Evolutionary conservation across 2,888 invertebrate genomes (phyloP), one percentile per base, ranked within the genome.

Genomic region (Frankliniella fusca): DNA sequence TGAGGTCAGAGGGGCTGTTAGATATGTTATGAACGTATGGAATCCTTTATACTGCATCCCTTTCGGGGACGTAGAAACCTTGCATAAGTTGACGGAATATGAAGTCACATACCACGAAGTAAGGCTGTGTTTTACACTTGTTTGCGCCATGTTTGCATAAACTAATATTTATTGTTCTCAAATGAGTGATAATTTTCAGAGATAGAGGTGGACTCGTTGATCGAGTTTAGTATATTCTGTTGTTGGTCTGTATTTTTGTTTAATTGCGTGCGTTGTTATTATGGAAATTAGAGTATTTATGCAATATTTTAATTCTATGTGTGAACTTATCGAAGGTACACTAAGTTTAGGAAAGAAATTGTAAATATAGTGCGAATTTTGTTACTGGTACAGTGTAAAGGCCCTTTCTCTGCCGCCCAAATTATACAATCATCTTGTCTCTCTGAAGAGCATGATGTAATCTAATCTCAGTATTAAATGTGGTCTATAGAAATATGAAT

Each of bases 211-310:
- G 70, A 27, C 70, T 76, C 70, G 70, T 76, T 76, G 70, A 76
- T 76, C 70, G 70, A 76, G 70, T 27, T 5, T 76, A 76, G n/a
- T 27, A 23, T 27, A 76, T 76, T 23, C 9, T 76, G 70, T 76
- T 76, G 70, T 76, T 76, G 11, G 70, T 76, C 70, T 76, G n/a
- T 76, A 76, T 76, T 76, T 76, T 76, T 76, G 70, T 76, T 76
- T 76, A 76, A 76, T 27, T 27, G 70, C 70, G 70, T 81, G 28
- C 20, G 28, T 81, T 81, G 80, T 48, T 50, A 81, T 50, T 49
- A 81, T 15, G 28, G 27, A 81, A n/a, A 80, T 38, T 80, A 80
- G 50, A 81, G 50, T 81, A 80, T 80, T 80, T 80, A 81, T 81
- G 48, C 48, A 81, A 81, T 81, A 81, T 27, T 54, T 80, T 49